Base-by-base conservation (phyloP, 2,888 invertebrate genomes). In the Geotrupes spiniger region DNA sequence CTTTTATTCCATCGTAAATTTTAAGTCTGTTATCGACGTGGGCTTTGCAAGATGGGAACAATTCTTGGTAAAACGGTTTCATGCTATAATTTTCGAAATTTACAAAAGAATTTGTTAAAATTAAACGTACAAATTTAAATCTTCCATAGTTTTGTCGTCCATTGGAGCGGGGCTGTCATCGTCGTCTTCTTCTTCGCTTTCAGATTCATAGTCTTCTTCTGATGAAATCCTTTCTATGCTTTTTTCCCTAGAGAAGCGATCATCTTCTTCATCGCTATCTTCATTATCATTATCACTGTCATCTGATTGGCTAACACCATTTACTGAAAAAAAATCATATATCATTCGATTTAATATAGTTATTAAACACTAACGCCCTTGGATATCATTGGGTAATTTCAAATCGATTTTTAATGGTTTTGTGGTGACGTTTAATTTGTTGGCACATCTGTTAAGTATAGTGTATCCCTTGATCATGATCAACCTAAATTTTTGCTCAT, bases 261-360 rank as follows among this genome's bases (percentile, higher is more conserved):
- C 42, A 26, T 46, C 48, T n/a, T 54, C 53, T 9, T 55, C 51
- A 17, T 59, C 56, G 4, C 47, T 49, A 14, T 59, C 58, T 12
- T 56, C 54, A 11, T 49, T 53, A 36, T 60, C 61, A 25, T 57
- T 56, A 21, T 60, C 61, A 40, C 60, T 61, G 9, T 58, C 61
- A 46, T 58, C 59, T 1, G 49, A 51, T 27, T 51, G 53, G 37
- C 46, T 21, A 21, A 21, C 21, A 3, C 3, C 6, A 21, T 6
- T 21, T 21, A 21, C 21, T 21, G 21, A 21, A 21, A 21, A 4
- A 6, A n/a, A n/a, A n/a, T n/a, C n/a, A n/a, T n/a, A n/a, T n/a
- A n/a, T n/a, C n/a, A n/a, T n/a, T n/a, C n/a, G n/a, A n/a, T n/a
- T n/a, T n/a, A n/a, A n/a, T n/a, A n/a, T n/a, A n/a, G n/a, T n/a